These are phyloP conservation scores for Helicoverpa assulta DNA, from an alignment of 2,888 invertebrate species.

Conservation along the genomic window DNA sequence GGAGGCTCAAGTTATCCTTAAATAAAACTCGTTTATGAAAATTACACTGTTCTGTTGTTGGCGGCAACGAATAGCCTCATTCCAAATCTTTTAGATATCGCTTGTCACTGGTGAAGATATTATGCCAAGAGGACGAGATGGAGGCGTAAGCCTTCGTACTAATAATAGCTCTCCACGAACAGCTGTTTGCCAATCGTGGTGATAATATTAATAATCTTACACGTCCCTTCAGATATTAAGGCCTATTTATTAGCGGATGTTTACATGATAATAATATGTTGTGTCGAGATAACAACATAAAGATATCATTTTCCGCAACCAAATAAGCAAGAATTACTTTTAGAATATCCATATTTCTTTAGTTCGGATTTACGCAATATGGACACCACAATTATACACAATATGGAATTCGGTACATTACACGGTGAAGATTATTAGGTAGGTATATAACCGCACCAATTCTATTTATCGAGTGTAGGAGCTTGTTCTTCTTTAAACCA, in stretches of 20 bases:
- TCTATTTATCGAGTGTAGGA: no score
- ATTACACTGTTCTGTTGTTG: slow-evolving; percentile 16
- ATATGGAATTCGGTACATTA: no score
- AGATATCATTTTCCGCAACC: not conserved
- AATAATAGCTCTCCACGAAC: slow-evolving; percentile 13
- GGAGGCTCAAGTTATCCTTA: slow-evolving; percentile 40
- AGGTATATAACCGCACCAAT: no score
- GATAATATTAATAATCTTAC: slow-evolving; percentile 18
- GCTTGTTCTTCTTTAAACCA: no score
- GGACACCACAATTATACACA: no score
- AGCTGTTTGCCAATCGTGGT: slow-evolving; percentile 1
- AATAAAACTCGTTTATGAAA: slow-evolving; percentile 22
- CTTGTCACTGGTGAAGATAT: slow-evolving; percentile 13
- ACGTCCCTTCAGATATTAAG: not conserved
- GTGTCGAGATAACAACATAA: not conserved
- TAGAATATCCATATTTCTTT: not conserved
- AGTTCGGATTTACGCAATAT: no score
- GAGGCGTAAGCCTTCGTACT: slow-evolving; percentile 17
- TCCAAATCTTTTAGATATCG: slow-evolving; percentile 8
- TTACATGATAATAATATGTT: not conserved
- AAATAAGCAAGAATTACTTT: not conserved
- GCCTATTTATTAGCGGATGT: not conserved
- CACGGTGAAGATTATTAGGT: no score
- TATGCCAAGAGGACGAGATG: slow-evolving; percentile 10
- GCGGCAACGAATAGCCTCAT: not conserved